phyloP scores from a whole-genome alignment of 2,888 invertebrate species.

The Melanostoma scalare region DNA sequence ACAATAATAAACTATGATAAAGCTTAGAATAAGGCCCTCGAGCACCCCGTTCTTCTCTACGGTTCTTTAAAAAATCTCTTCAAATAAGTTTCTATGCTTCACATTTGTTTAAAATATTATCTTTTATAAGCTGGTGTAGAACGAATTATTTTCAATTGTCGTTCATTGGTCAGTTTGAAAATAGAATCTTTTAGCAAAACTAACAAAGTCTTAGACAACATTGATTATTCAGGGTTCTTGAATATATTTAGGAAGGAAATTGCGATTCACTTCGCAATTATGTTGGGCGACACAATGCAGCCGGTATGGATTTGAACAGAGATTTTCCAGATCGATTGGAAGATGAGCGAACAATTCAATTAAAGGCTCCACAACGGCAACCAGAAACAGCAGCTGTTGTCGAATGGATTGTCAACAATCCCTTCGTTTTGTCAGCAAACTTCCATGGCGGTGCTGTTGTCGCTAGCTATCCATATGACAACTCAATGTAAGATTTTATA shows the following conservation, averaged over 20 bases:
- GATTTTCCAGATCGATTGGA: constrained; percentile 96
- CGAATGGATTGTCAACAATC: constrained; percentile 92
- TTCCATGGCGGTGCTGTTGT: constrained; percentile 98
- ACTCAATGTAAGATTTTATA: constrained; percentile 86
- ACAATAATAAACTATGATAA: too few relatives aligned
- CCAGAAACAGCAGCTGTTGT: constrained; percentile 95
- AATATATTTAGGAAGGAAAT: constrained; percentile 87
- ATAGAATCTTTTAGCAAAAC: too few relatives aligned
- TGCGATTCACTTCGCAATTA: constrained; percentile 88
- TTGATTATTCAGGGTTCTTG: neutral
- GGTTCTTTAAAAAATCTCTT: too few relatives aligned
- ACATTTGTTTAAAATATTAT: too few relatives aligned
- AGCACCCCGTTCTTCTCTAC: too few relatives aligned
- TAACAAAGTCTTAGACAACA: too few relatives aligned
- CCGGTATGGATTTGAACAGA: constrained; percentile 92
- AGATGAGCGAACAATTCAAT: constrained; percentile 78
- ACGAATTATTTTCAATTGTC: too few relatives aligned
- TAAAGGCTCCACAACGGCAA: constrained; percentile 84
- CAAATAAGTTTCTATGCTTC: too few relatives aligned
- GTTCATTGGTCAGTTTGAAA: too few relatives aligned
- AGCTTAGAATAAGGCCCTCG: too few relatives aligned
- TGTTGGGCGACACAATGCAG: constrained; percentile 91
- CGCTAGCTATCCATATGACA: constrained; percentile 98
- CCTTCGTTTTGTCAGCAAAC: constrained; percentile 96
- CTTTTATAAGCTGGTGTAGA: too few relatives aligned